These are phyloP conservation scores for Baryphthengus martii DNA, from an alignment of 2,113 vertebrate species.

Conservation along the genomic window DNA sequence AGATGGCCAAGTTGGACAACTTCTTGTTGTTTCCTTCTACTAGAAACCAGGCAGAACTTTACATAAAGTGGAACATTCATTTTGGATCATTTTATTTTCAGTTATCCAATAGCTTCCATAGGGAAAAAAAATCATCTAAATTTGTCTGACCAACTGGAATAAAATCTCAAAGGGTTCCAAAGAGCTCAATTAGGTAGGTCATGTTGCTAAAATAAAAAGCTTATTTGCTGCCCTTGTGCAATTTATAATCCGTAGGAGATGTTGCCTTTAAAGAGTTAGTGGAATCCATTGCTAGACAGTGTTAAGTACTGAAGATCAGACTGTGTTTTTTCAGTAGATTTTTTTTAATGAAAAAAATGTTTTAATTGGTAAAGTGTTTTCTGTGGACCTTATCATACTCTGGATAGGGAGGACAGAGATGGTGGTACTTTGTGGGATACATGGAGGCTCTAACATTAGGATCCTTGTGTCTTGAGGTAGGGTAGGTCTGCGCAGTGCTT, in stretches of 20 bases:
- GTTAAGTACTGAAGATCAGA: background rate
- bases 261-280: background rate
- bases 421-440: background rate
- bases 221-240: background rate
- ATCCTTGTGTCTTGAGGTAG: background rate
- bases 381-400: background rate
- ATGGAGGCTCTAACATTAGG: background rate
- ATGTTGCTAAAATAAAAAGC: conserved; percentile 19
- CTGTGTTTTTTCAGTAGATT: background rate
- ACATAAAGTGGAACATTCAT: background rate
- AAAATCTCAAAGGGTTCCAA: background rate
- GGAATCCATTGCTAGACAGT: background rate
- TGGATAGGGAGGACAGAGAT: background rate
- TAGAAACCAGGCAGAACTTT: background rate
- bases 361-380: background rate
- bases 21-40: background rate
- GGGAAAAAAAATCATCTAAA: background rate
- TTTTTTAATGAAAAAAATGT: background rate
- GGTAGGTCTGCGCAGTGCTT: background rate
- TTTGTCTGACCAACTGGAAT: background rate
- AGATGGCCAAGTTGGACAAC: background rate
- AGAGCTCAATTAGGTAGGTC: background rate
- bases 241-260: background rate
- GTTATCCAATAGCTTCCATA: background rate
- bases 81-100: background rate